Evolutionary conservation across 2,797 vertebrate species (phyloP), one percentile per base, ranked within the genome.

Genomic region (Enteromius argenteus): DNA sequence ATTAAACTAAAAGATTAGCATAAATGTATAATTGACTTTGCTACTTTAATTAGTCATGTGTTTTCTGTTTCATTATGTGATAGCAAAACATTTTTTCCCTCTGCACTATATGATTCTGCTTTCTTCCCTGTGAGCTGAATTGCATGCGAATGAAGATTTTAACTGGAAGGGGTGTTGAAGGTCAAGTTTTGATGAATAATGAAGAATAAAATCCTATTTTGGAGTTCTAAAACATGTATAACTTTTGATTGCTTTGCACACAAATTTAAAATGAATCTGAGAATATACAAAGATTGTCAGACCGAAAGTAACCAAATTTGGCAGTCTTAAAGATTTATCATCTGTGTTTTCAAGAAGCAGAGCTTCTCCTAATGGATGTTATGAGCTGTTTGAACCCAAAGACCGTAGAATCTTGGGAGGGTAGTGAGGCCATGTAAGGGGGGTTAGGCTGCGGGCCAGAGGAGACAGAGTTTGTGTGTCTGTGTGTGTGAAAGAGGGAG

Each of bases 401-500:
- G 14, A 76, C 79, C 30, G 60, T 35, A 75, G 81, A 87, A 85
- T 81, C 44, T 79, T 56, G 46, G 77, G 51, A 85, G 83, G 82
- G 77, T 81, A 79, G 80, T 85, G 85, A 74, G 85, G 85, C 80
- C 72, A 44, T 80, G 66, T 68, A 39, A 66, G 46, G 87, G 42
- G 82, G 84, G 75, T 37, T 71, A 77, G 66, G 73, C 64, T 75
- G 37, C 13, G 13, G 64, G 84, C 82, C 51, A 78, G 44, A 64
- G 62, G 64, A 81, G 82, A 64, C 80, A 49, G 7, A 66, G 74
- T 82, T 44, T 85, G 86, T 84, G 75, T 87, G 80, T 87, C 27
- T 82, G 83, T 86, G 66, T 88, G 77, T 79, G 83, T 35, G 84
- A 74, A 58, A 37, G 80, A 35, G 30, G 79, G 74, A 86, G 83